Evolutionary conservation across 37 sponge, comb jelly and placozoan genomes (phyloP).

Genomic region (Mnemiopsis leidyi): DNA sequence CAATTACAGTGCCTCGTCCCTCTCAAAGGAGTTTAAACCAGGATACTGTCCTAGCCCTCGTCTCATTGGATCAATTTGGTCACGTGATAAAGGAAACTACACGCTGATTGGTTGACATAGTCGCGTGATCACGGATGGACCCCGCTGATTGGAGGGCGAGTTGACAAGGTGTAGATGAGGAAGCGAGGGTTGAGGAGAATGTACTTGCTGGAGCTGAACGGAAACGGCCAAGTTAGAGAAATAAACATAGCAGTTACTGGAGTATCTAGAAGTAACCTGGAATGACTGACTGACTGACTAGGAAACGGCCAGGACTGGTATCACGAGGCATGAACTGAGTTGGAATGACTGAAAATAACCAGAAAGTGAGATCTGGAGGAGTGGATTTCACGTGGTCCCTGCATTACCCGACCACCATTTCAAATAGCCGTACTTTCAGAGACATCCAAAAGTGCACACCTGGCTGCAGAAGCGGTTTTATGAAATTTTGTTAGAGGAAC

Average conservation of each 20-base stretch:
- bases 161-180: not conserved
- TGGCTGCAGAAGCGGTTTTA: too few relatives aligned
- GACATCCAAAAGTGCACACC: too few relatives aligned
- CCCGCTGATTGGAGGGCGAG: not conserved
- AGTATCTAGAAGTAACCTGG: too few relatives aligned
- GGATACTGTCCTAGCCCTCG: not conserved
- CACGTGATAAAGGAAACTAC: not conserved
- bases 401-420: too few relatives aligned
- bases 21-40: not conserved
- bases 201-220: not conserved
- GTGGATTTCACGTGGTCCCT: too few relatives aligned
- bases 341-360: not conserved
- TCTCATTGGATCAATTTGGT: not conserved
- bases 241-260: not conserved
- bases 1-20: not conserved
- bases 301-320: not conserved
- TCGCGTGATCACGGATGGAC: not conserved
- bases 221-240: not conserved
- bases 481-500: too few relatives aligned
- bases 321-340: not conserved
- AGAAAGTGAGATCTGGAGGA: not conserved
- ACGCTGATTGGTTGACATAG: not conserved
- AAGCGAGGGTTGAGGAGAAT: not conserved
- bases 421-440: too few relatives aligned
- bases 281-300: too few relatives aligned